Base-by-base conservation (phyloP, 2,113 vertebrate genomes). In the Notothenia coriiceps region DNA sequence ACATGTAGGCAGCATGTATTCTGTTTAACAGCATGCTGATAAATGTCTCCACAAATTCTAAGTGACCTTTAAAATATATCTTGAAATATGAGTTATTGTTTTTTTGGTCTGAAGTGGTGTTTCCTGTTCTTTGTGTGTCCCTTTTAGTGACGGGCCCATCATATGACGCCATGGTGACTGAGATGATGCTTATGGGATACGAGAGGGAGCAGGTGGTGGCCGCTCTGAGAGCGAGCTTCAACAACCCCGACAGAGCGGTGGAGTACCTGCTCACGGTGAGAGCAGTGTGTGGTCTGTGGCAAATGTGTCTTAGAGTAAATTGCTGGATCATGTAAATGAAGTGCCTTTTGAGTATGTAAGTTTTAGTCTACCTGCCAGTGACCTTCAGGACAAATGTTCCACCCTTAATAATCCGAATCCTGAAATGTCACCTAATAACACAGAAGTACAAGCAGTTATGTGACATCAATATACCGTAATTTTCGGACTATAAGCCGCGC, bases 181-280 rank as follows among this genome's bases (percentile, higher is more conserved):
- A 99, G 93, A 99, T 99, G 93, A 98, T 98, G 98, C 96, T 98
- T 66, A 98, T 99, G 97, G 98, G 97, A 40, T 99, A 98, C 25
- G 97, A 98, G 89, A 94, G 96, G 84, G 97, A 98, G 69, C 95
- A 96, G 92, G 98, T 99, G 69, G 97, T 97, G 83, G 96, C 96
- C 0, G 97, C 98, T 4, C 91, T 99, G 89, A 95, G 98, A 87
- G 98, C 97, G 75, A 98, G 98, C 91, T 99, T 97, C 94, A 98
- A 99, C 95, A 99, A 99, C 87, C 98, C 98, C 51, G 97, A 99
- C 94, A 95, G 98, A 93, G 98, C 97, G 0, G 96, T 99, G 92
- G 98, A 99, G 55, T 99, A 99, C 89, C 96, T 99, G 89, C 93
- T 99, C 61, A 97, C 97, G 88, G 98, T 98, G 89, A 97, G 96